A percentile compares a stretch with the other conserved stretches of the same genome.
Evolutionary conservation across 2,113 vertebrate species (phyloP).

Genomic region (Pelodiscus sinensis): DNA sequence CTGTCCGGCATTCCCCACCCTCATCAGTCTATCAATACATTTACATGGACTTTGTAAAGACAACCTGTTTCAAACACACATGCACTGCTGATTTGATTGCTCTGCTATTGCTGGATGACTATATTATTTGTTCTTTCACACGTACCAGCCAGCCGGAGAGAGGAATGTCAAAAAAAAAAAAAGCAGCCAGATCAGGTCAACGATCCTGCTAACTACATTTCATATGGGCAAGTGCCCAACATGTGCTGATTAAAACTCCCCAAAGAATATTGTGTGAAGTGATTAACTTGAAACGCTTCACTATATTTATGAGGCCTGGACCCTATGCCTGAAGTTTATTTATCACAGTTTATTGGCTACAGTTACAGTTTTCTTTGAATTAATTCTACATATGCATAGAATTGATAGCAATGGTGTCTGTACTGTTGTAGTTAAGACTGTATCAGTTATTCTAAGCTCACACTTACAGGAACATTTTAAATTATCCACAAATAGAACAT

Average conservation of each 20-base stretch:
- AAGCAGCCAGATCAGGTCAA: slow-evolving; percentile 24
- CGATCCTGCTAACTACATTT: slow-evolving; percentile 44
- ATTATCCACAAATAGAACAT: slow-evolving; percentile 60
- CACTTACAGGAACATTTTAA: slow-evolving; percentile 63
- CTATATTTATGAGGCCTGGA: neutral
- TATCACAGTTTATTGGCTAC: neutral
- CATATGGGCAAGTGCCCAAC: slow-evolving; percentile 26
- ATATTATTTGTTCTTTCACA: slow-evolving; percentile 56
- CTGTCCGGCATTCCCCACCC: slow-evolving; percentile 8
- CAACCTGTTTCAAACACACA: slow-evolving; percentile 37
- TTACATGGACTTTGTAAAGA: slow-evolving; percentile 21
- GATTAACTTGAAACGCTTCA: slow-evolving; percentile 48
- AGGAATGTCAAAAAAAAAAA: neutral
- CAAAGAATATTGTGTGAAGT: slow-evolving; percentile 38
- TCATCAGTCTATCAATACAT: slow-evolving; percentile 50
- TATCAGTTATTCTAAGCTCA: slow-evolving; percentile 54
- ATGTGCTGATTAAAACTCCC: slow-evolving; percentile 35
- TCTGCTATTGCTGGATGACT: slow-evolving; percentile 51
- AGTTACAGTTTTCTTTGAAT: slow-evolving; percentile 28
- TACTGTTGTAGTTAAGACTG: slow-evolving; percentile 58
- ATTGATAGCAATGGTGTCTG: slow-evolving; percentile 8
- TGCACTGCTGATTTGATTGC: slow-evolving; percentile 50
- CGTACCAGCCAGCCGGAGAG: slow-evolving; percentile 16
- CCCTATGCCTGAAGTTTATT: slow-evolving; percentile 20
- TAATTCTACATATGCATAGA: slow-evolving; percentile 46